Base-by-base conservation (phyloP, 2,113 vertebrate genomes). In the Lampris incognitus region DNA sequence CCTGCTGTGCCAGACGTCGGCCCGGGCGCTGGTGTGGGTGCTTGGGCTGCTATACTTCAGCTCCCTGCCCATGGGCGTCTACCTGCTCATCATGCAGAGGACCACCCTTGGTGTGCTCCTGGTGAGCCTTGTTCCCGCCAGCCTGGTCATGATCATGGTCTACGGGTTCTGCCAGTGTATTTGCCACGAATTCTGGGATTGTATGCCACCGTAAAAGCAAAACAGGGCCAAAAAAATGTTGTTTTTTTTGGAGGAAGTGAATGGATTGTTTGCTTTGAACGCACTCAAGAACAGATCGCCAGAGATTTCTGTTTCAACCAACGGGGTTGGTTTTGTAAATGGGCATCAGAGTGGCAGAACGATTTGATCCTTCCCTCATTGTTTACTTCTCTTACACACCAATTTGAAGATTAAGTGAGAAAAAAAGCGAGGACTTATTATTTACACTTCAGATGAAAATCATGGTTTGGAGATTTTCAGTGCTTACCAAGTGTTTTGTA, bases 111-210 rank as follows among this genome's bases (percentile, higher is more conserved):
- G 97, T 37, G 94, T 97, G 52, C 91, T 99, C 87, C 95, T 99
- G 83, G 96, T 99, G 84, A 98, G 97, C 90, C 95, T 99, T 51
- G 96, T 99, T 77, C 98, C 98, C 7, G 95, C 95, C 9, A 98
- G 96, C 92, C 96, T 99, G 5, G 89, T 97, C 83, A 91, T 97
- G 78, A 92, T 98, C 69, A 97, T 98, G 94, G 93, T 96, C 57
- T 99, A 97, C 11, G 97, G 97, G 9, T 94, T 98, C 81, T 98
- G 96, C 93, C 96, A 96, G 85, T 99, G 97, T 7, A 83, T 98
- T 82, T 98, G 96, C 90, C 96, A 96, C 40, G 97, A 98, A 89
- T 89, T 99, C 91, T 93, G 96, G 88, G 95, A 97, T 90, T 97
- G 97, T 87, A 89, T 96, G 90, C 93, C 95, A 2, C 92, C 95